These are phyloP conservation scores for Pelvicachromis taeniatus DNA, from an alignment of 2,113 vertebrate genomes.

Conservation along the genomic window DNA sequence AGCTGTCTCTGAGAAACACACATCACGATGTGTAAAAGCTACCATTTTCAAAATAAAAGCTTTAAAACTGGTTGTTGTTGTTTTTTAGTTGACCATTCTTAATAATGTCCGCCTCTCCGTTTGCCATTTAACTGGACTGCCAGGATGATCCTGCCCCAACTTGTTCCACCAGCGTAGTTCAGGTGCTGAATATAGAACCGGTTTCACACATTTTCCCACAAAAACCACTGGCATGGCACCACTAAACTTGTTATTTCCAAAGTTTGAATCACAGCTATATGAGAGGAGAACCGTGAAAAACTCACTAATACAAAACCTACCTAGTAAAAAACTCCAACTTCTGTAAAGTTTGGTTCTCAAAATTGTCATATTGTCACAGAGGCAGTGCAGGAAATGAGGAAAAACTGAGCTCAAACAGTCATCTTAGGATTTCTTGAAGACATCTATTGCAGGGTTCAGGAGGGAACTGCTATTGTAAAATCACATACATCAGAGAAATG, in stretches of 20 bases:
- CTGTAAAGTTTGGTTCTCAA: neutral
- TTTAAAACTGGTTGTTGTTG: neutral
- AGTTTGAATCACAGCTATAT: neutral
- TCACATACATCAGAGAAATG: fast-evolving
- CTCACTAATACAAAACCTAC: neutral
- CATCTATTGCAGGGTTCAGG: neutral
- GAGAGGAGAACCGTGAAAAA: fast-evolving
- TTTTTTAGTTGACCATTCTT: neutral
- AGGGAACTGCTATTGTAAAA: neutral
- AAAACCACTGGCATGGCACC: neutral
- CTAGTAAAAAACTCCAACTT: neutral
- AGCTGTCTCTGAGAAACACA: fast-evolving
- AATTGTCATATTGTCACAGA: neutral
- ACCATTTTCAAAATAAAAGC: neutral
- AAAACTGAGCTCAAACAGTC: neutral
- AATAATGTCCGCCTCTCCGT: fast-evolving
- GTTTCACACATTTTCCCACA: neutral
- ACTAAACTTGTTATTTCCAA: neutral
- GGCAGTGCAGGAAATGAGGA: neutral
- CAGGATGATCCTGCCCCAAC: neutral
- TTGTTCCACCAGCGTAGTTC: neutral
- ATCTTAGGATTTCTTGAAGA: neutral
- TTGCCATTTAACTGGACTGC: neutral
- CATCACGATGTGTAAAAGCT: neutral
- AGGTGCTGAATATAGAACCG: neutral